phyloP scores from a whole-genome alignment of 2,113 vertebrate species.

The Sylvilagus bachmani region DNA sequence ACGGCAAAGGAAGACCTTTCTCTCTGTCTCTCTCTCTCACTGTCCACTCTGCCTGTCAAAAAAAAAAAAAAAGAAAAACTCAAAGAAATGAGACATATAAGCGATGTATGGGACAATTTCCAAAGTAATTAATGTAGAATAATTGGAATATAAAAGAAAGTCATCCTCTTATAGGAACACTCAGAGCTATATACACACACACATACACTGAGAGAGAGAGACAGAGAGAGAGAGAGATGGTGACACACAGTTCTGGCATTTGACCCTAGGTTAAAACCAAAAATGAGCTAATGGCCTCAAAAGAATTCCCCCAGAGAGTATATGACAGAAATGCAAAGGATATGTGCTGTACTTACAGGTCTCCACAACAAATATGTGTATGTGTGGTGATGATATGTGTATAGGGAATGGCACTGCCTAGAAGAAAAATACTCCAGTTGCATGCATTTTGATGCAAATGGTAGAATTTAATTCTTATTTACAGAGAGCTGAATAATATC shows the following conservation, averaged over 20 bases:
- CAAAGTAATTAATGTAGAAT: not conserved
- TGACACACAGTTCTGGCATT: not conserved
- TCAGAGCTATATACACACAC: not conserved
- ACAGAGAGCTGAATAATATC: no score
- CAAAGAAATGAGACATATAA: not conserved
- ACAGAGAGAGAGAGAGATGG: no score
- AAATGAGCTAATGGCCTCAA: not conserved
- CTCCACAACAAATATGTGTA: not conserved
- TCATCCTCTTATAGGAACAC: not conserved
- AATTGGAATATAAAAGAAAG: not conserved
- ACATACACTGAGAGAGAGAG: not conserved
- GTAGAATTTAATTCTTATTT: no score
- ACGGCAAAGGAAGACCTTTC: no score
- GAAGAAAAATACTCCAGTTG: not conserved
- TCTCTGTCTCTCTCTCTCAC: no score
- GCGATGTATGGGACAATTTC: not conserved
- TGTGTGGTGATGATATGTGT: no score
- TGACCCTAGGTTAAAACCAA: not conserved
- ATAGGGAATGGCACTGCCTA: not conserved
- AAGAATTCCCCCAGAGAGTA: not conserved
- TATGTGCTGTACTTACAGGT: not conserved
- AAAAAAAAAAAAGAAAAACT: no score
- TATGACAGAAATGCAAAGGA: not conserved
- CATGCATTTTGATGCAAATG: no score
- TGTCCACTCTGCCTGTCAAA: no score